Conservation (phyloP, 2,888 invertebrate genomes). For the Meiosimyza decipiens region DNA sequence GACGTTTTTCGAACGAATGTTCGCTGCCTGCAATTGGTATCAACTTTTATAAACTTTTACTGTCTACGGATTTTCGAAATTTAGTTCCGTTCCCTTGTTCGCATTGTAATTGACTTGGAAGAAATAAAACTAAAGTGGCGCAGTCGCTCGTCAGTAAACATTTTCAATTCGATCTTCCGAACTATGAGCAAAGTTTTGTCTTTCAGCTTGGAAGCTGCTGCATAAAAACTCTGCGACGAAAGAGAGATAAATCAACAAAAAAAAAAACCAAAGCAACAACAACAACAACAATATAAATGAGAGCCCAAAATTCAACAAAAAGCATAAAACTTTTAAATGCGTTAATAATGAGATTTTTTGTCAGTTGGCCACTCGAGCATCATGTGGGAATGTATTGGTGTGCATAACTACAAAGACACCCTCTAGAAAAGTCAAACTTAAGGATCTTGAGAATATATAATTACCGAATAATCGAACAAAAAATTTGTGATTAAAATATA, state of each 20-base stretch:
- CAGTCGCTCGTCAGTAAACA: neutral
- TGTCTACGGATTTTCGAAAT: slow-evolving; percentile 14
- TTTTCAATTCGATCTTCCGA: neutral
- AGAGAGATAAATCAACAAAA: slow-evolving; percentile 29
- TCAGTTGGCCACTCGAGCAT: slow-evolving; percentile 19
- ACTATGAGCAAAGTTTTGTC: neutral
- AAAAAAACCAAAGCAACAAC: neutral
- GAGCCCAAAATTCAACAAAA: no score
- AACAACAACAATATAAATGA: neutral
- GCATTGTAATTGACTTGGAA: slow-evolving; percentile 2
- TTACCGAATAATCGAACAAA: no score
- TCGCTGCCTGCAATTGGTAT: slow-evolving; percentile 13
- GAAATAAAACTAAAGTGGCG: neutral
- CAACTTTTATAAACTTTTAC: slow-evolving; percentile 56
- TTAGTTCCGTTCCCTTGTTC: slow-evolving; percentile 24
- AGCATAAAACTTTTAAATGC: no score
- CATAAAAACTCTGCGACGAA: neutral
- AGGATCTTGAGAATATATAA: no score
- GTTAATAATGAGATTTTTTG: neutral
- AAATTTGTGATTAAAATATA: no score
- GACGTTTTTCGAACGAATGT: slow-evolving; percentile 28
- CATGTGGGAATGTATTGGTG: neutral
- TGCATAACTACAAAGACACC: neutral
- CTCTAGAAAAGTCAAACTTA: no score
- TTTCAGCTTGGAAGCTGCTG: slow-evolving; percentile 2